Evolutionary conservation across 2,797 vertebrate genomes (phyloP), one percentile per base, ranked within the genome.

Genomic region (Zenarchopterus dispar): DNA sequence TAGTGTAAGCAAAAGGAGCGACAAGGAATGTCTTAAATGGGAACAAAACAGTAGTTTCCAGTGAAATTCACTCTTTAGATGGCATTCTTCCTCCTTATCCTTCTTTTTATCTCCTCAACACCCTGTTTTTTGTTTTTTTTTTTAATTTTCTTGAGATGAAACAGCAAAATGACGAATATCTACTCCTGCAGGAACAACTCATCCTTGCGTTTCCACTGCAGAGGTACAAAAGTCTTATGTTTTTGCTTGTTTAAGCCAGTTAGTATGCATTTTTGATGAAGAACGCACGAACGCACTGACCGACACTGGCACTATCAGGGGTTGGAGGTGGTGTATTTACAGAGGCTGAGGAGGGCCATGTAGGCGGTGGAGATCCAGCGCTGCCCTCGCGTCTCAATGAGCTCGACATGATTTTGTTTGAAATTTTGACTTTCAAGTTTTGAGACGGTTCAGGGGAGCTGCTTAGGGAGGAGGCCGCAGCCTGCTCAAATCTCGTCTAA

Each of bases 21-120:
- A 68, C 75, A 75, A 90, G 77, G 81, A 85, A 85, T 79, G 75
- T 84, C 65, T 78, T 77, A 26, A 77, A 83, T 67, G 50, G 69
- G 78, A 65, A 15, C 36, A 39, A 39, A 28, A 39, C 36, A 3
- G 10, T 10, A 39, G 36, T 39, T 15, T 39, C 36, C 36, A 39
- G 13, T 39, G 36, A 39, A 39, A 57, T 61, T 68, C 70, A 59
- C 70, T 67, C 67, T 50, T 73, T 52, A 67, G 46, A 67, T 31
- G 2, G 22, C 74, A 71, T 48, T 62, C 56, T 31, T 75, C 69
- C 13, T 70, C 57, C 16, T 42, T 47, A 16, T 49, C 57, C 50
- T 72, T 70, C 50, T 74, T 43, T n/a, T 46, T 19, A 5, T 60
- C 44, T 61, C 48, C 23, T 71, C 42, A 15, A 60, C 62, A 84